Evolutionary conservation across 1,140 invertebrate genomes (phyloP).

Genomic region (Drosophila lacertosa): DNA sequence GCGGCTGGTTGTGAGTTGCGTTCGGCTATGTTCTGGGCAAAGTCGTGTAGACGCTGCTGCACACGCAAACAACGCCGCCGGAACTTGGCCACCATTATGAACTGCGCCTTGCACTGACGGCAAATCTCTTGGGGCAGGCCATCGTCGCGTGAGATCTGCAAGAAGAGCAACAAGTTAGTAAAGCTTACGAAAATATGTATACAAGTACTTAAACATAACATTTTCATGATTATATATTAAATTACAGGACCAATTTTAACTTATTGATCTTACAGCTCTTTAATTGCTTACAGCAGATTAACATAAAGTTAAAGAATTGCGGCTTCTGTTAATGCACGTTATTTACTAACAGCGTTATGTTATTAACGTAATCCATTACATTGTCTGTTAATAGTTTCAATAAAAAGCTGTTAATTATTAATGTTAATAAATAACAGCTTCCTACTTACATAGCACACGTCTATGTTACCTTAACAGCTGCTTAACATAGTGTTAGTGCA

Average conservation of each 20-base stretch:
- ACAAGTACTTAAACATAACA: no score
- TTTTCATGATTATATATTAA: not conserved
- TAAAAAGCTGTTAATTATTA: no score
- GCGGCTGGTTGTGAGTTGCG: conserved; percentile 29
- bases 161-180: not conserved
- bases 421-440: no score
- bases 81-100: conserved; percentile 79
- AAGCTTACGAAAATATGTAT: not conserved
- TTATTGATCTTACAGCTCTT: not conserved
- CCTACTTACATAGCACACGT: no score
- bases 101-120: conserved; percentile 75
- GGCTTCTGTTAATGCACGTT: no score
- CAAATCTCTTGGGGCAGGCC: conserved; percentile 78
- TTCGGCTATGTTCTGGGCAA: conserved; percentile 50
- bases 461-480: no score
- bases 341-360: no score
- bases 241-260: not conserved
- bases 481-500: no score
- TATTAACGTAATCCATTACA: no score
- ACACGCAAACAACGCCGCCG: conserved; percentile 72
- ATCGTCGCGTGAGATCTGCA: conserved; percentile 71
- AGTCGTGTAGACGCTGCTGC: conserved; percentile 63
- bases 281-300: not conserved
- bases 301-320: no score
- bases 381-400: no score